A percentile compares a stretch with the other conserved stretches of the same genome.
Conservation (phyloP, 2,888 invertebrate species). For the Lasioglossum vierecki region DNA sequence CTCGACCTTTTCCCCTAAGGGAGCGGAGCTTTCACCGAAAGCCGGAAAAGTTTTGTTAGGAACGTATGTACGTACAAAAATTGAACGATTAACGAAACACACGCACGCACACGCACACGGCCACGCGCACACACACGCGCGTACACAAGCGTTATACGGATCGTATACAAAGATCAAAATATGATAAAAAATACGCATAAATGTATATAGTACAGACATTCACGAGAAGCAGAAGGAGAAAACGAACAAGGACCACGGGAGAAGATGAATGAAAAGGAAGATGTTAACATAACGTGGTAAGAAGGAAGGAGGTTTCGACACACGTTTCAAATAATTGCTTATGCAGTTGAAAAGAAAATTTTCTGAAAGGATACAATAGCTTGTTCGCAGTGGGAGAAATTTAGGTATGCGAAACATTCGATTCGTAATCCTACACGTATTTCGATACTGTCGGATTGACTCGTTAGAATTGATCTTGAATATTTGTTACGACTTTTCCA, state of each 20-base stretch:
- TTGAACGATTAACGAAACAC: constrained; percentile 71
- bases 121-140: constrained; percentile 62
- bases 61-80: constrained; percentile 74
- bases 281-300: background rate
- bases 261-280: constrained; percentile 5
- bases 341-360: constrained; percentile 6
- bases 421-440: background rate
- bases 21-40: constrained; percentile 45
- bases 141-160: constrained; percentile 73
- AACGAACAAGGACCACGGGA: constrained; percentile 13
- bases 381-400: background rate
- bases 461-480: background rate
- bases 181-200: constrained; percentile 15
- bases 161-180: constrained; percentile 44
- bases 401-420: background rate
- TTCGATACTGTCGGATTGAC: background rate
- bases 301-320: background rate
- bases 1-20: background rate
- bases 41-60: constrained; percentile 67
- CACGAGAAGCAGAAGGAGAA: constrained; percentile 26
- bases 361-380: background rate
- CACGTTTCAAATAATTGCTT: background rate
- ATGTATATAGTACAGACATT: constrained; percentile 32
- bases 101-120: constrained; percentile 60
- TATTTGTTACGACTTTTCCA: background rate